These are phyloP conservation scores for Metallyticus violacea DNA, from an alignment of 2,888 invertebrate genomes.

Conservation along the genomic window DNA sequence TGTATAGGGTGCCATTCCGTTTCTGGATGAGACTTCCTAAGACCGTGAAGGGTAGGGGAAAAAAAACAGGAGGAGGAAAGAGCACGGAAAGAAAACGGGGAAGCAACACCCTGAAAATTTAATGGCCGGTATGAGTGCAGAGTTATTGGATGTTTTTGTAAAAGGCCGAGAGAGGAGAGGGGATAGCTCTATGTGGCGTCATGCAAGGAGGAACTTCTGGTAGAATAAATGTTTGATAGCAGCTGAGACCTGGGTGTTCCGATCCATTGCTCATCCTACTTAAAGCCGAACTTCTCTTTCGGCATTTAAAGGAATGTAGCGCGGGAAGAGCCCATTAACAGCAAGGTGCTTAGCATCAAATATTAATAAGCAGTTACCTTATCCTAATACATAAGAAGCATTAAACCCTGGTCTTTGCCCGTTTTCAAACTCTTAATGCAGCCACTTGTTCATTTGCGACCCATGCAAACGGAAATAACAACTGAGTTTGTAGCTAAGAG, in stretches of 20 bases:
- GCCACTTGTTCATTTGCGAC: too few relatives aligned
- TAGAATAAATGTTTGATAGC: background rate
- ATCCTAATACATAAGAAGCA: background rate
- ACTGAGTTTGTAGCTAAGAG: too few relatives aligned
- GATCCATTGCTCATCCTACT: background rate
- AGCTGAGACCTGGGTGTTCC: background rate
- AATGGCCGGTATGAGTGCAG: slow-evolving; percentile 22
- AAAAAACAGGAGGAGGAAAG: background rate
- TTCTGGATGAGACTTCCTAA: background rate
- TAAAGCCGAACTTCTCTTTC: background rate
- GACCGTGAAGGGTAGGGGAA: background rate
- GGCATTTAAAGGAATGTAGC: background rate
- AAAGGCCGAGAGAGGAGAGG: background rate
- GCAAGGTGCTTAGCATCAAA: background rate
- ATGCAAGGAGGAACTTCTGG: background rate
- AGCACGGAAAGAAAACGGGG: background rate
- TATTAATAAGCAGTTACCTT: background rate
- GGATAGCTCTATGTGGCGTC: background rate
- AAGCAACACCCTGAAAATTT: slow-evolving; percentile 23
- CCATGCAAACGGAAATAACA: too few relatives aligned
- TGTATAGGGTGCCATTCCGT: background rate
- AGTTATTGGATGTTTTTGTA: slow-evolving; percentile 27
- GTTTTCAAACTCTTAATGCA: too few relatives aligned
- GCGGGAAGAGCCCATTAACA: background rate
- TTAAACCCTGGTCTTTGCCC: too few relatives aligned